Evolutionary conservation across 2,888 invertebrate species (phyloP), one percentile per base, ranked within the genome.

Genomic region (Arge pagana): DNA sequence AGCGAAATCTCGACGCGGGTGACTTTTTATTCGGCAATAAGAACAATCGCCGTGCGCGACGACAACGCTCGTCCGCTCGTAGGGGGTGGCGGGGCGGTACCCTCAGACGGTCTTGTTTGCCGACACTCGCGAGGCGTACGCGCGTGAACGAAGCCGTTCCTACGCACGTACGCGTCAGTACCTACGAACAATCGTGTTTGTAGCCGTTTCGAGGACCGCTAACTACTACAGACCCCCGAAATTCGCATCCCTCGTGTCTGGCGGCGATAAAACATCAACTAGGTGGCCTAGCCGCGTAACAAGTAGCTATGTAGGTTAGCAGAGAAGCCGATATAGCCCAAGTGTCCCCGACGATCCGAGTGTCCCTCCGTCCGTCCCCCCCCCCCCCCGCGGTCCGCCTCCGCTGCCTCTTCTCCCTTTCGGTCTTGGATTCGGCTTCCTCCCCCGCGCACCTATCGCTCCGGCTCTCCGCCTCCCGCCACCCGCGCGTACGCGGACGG

Each of bases 341-440:
- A 28, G 42, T 30, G 31, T 30, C 28, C 31, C 30, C 42, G 28
- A 21, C 42, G 42, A 42, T 42, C 30, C 42, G 42, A 42, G 30
- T 42, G 42, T 42, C 42, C 42, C 42, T 42, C 42, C n/a, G 42
- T 42, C 42, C 42, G 30, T 42, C 42, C n/a, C n/a, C n/a, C n/a
- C n/a, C n/a, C n/a, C n/a, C n/a, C n/a, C n/a, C n/a, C n/a, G n/a
- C n/a, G n/a, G n/a, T n/a, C n/a, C n/a, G n/a, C n/a, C n/a, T 28
- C 30, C 30, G 18, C 26, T 7, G 7, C 7, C 26, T 26, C n/a
- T n/a, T n/a, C 8, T 2, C 26, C 26, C 26, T n/a, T 26, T 26
- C 2, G n/a, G 1, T n/a, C n/a, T n/a, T n/a, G 26, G n/a, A 26
- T 67, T 67, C 64, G 61, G 56, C 64, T 54, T 63, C 51, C 50